Conservation (phyloP, 2,888 invertebrate species). For the Aphrophora alni region DNA sequence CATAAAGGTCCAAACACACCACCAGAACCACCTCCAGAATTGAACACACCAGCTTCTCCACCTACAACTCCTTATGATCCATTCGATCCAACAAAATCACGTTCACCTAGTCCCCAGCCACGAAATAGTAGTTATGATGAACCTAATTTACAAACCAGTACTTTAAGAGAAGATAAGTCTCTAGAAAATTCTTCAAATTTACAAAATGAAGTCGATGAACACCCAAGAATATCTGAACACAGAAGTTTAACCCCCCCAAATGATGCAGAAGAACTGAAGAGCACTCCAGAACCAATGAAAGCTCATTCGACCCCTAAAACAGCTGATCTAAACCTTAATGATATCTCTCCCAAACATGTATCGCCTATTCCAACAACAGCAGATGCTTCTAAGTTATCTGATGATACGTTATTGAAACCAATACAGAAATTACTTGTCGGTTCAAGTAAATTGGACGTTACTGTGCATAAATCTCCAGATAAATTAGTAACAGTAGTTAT, state of each 20-base stretch:
- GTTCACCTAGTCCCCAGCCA: constrained; percentile 61
- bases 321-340: background rate
- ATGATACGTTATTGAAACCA: constrained; percentile 29
- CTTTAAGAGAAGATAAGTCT: constrained; percentile 35
- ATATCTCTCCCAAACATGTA: constrained; percentile 34
- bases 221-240: constrained; percentile 18
- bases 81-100: constrained; percentile 87
- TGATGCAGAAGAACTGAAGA: constrained; percentile 38
- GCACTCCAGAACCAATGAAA: constrained; percentile 37
- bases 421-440: constrained; percentile 33
- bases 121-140: constrained; percentile 29
- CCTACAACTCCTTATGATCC: constrained; percentile 85
- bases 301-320: constrained; percentile 35
- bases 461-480: constrained; percentile 40
- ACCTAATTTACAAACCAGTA: constrained; percentile 19
- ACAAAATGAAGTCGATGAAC: constrained; percentile 33
- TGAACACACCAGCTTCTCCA: constrained; percentile 58
- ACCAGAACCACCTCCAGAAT: constrained; percentile 65
- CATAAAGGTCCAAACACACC: constrained; percentile 77
- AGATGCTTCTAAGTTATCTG: constrained; percentile 26
- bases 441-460: constrained; percentile 31
- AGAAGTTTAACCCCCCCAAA: constrained; percentile 31
- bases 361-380: constrained; percentile 21
- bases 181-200: constrained; percentile 25
- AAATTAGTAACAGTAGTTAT: constrained; percentile 33